Evolutionary conservation across 2,888 invertebrate species (phyloP).

Genomic region (Cephus spinipes): DNA sequence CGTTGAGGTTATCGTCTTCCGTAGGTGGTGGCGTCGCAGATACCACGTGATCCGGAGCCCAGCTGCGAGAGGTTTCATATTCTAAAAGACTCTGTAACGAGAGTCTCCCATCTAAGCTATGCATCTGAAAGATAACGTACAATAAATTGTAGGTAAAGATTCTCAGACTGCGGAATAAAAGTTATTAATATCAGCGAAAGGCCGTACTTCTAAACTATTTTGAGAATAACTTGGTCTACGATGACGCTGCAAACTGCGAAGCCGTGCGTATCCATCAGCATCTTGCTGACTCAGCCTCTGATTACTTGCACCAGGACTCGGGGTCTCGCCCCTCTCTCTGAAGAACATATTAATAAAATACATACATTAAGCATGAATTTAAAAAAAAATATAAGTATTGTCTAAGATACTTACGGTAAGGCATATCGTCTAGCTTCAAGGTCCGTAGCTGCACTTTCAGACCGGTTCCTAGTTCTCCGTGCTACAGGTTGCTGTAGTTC

Average conservation of each 20-base stretch:
- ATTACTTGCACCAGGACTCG: slow-evolving; percentile 91
- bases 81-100: slow-evolving; percentile 62
- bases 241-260: slow-evolving; percentile 76
- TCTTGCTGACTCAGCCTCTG: slow-evolving; percentile 83
- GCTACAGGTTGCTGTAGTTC: slow-evolving; percentile 54
- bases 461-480: slow-evolving; percentile 59
- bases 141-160: not conserved
- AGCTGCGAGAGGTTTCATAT: slow-evolving; percentile 59
- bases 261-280: slow-evolving; percentile 80
- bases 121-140: slow-evolving; percentile 49
- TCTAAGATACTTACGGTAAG: slow-evolving; percentile 46
- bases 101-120: slow-evolving; percentile 59
- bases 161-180: not conserved
- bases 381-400: not conserved
- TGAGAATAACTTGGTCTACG: slow-evolving; percentile 77
- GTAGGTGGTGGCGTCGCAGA: slow-evolving; percentile 47
- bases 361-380: not conserved
- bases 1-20: slow-evolving; percentile 70
- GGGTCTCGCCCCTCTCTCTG: slow-evolving; percentile 80
- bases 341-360: not conserved
- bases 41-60: slow-evolving; percentile 52
- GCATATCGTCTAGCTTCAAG: slow-evolving; percentile 56
- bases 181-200: not conserved
- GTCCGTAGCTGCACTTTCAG: slow-evolving; percentile 64
- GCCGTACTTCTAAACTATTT: slow-evolving; percentile 63